Base-by-base conservation (phyloP, 2,797 vertebrate genomes). In the Meda fulgida region DNA sequence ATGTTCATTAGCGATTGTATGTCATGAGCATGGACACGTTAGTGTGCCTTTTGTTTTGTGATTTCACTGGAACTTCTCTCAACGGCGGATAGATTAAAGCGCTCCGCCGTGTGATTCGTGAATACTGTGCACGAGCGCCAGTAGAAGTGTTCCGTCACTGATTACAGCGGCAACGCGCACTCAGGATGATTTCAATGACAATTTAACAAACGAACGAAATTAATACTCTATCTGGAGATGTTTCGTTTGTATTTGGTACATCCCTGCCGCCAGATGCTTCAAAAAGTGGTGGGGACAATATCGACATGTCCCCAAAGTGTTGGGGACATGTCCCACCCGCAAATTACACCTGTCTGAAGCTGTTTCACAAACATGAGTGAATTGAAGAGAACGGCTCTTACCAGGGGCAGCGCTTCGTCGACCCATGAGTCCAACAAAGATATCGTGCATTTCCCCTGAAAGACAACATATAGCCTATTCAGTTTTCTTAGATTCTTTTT, bases 341-440 rank as follows among this genome's bases (percentile, higher is more conserved):
- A 14, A 7, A 63, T 7, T 29, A 63, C 13, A 13, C 5, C 0
- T 1, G 5, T 16, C 13, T 29, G 16, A 29, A 63, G 26, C 60
- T 14, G 5, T 63, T 63, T 7, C 23, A 43, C 46, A 55, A 55
- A 73, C 36, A 29, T 21, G 3, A 38, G 23, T n/a, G 23, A 80
- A 29, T 34, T 46, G 38, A 77, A 78, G 26, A 55, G 19, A 78
- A 13, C 46, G 14, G 3, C 2, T n/a, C 3, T 85, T 51, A 89
- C 89, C 88, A 43, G 85, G 77, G 36, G 88, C 96, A 67, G 91
- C 92, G 88, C 93, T 96, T 92, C 97, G 96, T 90, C 97, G 96
- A 85, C 98, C 98, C 97, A 99, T 98, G 13, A 99, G 96, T 84
- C 98, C 97, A 91, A 99, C 97, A 91, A 99, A 99, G 88, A 98